Percentiles rank a stretch among this genome's conserved stretches.
phyloP scores from a whole-genome alignment of 2,113 vertebrate species.

The Xyliphius kryptos region DNA sequence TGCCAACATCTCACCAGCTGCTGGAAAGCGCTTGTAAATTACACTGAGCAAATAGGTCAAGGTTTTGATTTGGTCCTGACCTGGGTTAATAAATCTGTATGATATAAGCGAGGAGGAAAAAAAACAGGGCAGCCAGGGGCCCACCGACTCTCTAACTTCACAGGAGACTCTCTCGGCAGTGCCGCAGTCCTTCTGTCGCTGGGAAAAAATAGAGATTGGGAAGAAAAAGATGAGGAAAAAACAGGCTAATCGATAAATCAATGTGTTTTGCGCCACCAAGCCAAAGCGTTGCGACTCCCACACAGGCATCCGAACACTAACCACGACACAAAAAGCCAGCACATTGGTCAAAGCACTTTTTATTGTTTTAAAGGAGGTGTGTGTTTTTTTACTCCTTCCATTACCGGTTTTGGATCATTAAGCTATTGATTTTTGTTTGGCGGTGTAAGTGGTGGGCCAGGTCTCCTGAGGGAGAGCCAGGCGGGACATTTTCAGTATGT shows the following conservation, averaged over 20 bases:
- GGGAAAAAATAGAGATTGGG: conserved; percentile 28
- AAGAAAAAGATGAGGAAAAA: no score
- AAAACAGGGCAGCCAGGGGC: no score
- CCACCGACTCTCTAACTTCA: no score
- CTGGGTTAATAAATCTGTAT: conserved; percentile 46
- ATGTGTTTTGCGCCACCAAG: conserved; percentile 39
- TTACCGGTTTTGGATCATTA: conserved; percentile 77
- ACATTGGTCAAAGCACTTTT: no score
- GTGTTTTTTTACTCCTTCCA: conserved; percentile 66
- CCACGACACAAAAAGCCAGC: conserved; percentile 55
- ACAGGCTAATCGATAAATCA: conserved; percentile 44
- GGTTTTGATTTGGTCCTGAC: conserved; percentile 48
- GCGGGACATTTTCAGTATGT: conserved; percentile 63
- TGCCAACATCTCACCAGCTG: neutral
- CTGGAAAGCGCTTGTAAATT: conserved; percentile 43
- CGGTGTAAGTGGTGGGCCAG: conserved; percentile 65
- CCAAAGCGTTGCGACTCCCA: conserved; percentile 14
- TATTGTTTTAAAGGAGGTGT: conserved; percentile 68
- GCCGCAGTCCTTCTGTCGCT: no score
- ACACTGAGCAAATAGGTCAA: conserved; percentile 41
- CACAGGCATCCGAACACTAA: conserved; percentile 12
- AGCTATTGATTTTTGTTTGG: conserved; percentile 74
- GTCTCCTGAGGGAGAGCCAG: conserved; percentile 61
- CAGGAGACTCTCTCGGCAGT: no score
- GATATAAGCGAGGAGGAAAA: no score